Conservation (phyloP, 1,140 invertebrate genomes). For the Dicyema japonicum region DNA sequence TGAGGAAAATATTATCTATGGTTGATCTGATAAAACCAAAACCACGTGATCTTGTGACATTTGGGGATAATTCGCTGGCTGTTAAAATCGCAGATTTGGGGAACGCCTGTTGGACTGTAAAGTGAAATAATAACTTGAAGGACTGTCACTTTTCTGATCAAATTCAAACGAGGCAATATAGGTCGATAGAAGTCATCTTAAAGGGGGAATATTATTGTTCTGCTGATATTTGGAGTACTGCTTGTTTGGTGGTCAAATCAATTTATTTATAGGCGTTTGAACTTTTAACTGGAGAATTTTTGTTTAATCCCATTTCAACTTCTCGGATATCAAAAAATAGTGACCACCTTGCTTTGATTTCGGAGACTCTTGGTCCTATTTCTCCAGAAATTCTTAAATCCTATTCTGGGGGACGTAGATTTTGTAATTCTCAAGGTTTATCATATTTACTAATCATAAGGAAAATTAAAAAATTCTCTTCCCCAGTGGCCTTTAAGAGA, state of each 20-base stretch:
- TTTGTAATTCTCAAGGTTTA: not conserved
- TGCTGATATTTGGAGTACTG: conserved; percentile 87
- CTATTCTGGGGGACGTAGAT: conserved; percentile 49
- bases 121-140: too few relatives aligned
- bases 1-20: too few relatives aligned
- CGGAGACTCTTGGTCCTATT: conserved; percentile 74
- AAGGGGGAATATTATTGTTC: conserved; percentile 67
- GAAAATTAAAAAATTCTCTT: too few relatives aligned
- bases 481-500: conserved; percentile 68
- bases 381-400: conserved; percentile 55
- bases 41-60: too few relatives aligned
- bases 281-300: conserved; percentile 80
- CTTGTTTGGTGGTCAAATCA: conserved; percentile 51
- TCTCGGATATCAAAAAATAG: conserved; percentile 50
- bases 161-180: conserved; percentile 88
- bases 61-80: too few relatives aligned
- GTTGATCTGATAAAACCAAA: too few relatives aligned
- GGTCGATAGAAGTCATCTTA: conserved; percentile 66
- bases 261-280: conserved; percentile 40
- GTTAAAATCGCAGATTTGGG: conserved; percentile 62
- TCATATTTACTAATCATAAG: not conserved
- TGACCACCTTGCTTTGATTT: conserved; percentile 88
- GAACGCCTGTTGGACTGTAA: conserved; percentile 88
- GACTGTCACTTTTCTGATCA: conserved; percentile 64
- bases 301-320: conserved; percentile 78